phyloP scores from a whole-genome alignment of 2,113 vertebrate species.

The Psephotus haematonotus region DNA sequence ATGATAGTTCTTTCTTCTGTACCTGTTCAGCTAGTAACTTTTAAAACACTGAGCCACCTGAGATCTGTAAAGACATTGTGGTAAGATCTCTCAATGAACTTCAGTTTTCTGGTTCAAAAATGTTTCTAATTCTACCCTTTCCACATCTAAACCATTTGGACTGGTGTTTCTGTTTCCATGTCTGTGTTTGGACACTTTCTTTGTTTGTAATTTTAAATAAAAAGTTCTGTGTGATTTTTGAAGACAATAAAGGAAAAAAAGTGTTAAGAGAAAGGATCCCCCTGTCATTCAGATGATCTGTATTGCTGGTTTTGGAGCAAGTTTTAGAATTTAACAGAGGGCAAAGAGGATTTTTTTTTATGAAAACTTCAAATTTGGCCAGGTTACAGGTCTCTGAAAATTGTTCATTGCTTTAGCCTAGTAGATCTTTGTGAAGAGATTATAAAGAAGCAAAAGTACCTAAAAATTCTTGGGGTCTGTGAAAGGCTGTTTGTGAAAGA shows the following conservation, averaged over 20 bases:
- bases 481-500: background rate
- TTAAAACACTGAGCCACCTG: background rate
- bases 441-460: background rate
- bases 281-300: background rate
- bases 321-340: background rate
- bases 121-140: background rate
- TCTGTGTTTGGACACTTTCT: background rate
- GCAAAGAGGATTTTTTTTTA: background rate
- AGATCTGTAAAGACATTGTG: background rate
- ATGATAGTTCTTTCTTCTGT: background rate
- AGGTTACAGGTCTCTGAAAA: background rate
- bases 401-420: background rate
- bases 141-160: background rate
- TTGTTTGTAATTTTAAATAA: background rate
- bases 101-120: background rate
- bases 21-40: background rate
- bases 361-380: background rate
- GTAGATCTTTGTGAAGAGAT: background rate
- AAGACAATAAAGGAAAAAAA: background rate
- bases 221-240: background rate
- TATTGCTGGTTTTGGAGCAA: background rate
- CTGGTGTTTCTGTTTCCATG: rapidly evolving
- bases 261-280: background rate
- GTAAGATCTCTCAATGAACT: background rate
- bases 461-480: background rate